Base-by-base conservation (phyloP, 2,797 vertebrate species). In the Phrynocephalus guinanensis region DNA sequence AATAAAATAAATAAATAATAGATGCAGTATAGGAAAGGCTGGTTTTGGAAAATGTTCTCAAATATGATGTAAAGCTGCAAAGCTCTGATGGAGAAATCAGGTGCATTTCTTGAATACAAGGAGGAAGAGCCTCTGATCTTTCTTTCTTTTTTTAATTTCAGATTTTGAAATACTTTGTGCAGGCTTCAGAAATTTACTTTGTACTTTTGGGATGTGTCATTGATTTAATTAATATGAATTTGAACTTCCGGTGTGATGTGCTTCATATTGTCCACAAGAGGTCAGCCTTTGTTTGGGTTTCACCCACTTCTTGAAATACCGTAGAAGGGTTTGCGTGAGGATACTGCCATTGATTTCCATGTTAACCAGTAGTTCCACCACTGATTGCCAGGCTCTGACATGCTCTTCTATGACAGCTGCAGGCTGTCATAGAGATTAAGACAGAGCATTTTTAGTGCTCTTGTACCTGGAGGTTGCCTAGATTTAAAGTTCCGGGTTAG, bases 201-300 rank as follows among this genome's bases (percentile, higher is more conserved):
- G 67, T 24, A 68, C 28, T 87, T 38, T 84, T 81, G 56, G 33
- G 22, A 67, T 44, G 24, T 44, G 56, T 70, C n/a, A 28, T 82
- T 82, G 56, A 82, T 71, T 87, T 66, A 71, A 90, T 78, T 33
- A 50, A 50, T 76, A 6, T 81, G 66, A 73, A 10, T 22, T 10
- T 6, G 63, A 48, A n/a, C 7, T 50, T 33, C 15, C 26, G 48
- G 38, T 66, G 5, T 66, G 72, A 11, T 85, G 66, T 33, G 72
- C 6, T 63, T 85, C n/a, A 66, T 67, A 6, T 66, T 85, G 38
- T 66, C 89, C 89, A 87, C 83, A 33, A 83, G 89, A 85, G 82
- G 89, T 82, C 89, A 87, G 63, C 1, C 82, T 84, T 15, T 10
- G 8, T 75, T 79, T 22, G 9, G 30, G 18, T 68, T 52, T 63